Percentiles rank a stretch among this genome's conserved stretches.
Evolutionary conservation across 2,797 vertebrate species (phyloP).

Genomic region (Delichon dasypus): DNA sequence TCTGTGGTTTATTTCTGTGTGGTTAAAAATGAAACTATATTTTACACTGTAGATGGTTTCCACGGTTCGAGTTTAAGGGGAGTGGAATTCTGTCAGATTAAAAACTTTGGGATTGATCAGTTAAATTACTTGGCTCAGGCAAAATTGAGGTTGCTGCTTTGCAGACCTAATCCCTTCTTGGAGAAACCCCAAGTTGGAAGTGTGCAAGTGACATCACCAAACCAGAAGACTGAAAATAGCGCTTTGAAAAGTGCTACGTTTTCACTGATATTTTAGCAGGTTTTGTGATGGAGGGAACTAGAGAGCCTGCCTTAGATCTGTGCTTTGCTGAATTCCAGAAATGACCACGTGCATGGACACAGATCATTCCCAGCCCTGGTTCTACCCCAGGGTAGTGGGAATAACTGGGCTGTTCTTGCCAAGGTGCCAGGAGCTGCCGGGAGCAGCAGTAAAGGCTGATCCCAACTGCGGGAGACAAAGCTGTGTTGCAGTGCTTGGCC

Average conservation of each 20-base stretch:
- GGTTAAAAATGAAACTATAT: rapidly evolving
- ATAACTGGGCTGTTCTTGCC: rapidly evolving
- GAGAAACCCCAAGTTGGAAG: neutral
- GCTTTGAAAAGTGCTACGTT: rapidly evolving
- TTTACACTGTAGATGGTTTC: neutral
- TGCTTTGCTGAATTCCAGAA: neutral
- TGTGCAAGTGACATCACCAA: neutral
- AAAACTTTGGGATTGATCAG: neutral
- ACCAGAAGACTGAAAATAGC: neutral
- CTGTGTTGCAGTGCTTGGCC: neutral
- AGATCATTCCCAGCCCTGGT: neutral
- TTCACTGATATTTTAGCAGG: too few relatives aligned
- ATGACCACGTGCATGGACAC: rapidly evolving
- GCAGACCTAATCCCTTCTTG: neutral
- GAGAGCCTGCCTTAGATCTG: neutral
- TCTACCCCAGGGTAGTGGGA: neutral
- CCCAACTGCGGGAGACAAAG: neutral
- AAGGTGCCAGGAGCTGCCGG: rapidly evolving
- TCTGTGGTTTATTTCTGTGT: neutral
- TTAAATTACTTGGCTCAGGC: neutral
- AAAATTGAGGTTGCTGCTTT: neutral
- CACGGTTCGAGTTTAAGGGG: neutral
- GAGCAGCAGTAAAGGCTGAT: too few relatives aligned
- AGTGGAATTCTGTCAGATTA: neutral
- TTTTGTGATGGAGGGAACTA: neutral